Evolutionary conservation across 2,888 invertebrate genomes (phyloP).

Genomic region (Dichetophora obliterata): DNA sequence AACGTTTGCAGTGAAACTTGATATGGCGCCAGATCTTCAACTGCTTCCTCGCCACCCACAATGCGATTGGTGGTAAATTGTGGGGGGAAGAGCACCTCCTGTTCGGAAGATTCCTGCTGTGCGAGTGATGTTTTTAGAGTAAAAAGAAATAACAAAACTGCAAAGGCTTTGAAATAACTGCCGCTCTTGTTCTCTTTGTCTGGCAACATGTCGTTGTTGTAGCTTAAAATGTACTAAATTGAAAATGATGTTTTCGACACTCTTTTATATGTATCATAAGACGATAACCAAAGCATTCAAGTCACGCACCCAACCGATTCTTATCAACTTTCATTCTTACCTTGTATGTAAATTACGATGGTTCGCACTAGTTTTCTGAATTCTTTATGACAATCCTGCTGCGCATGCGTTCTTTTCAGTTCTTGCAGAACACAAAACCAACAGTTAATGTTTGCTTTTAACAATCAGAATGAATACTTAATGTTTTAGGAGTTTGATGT

Average conservation of each 20-base stretch:
- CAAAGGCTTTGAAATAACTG: neutral
- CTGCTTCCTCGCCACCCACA: constrained; percentile 63
- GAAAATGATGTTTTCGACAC: neutral
- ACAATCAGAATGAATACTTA: neutral
- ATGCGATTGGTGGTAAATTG: constrained; percentile 58
- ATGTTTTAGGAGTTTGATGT: neutral
- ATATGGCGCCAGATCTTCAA: constrained; percentile 63
- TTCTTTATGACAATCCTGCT: constrained; percentile 9
- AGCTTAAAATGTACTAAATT: neutral
- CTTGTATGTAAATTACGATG: neutral
- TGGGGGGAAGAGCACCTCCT: constrained; percentile 56
- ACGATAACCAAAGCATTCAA: neutral
- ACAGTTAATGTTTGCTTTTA: neutral
- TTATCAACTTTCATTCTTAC: neutral
- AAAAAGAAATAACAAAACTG: constrained; percentile 15
- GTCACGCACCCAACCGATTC: constrained; percentile 1
- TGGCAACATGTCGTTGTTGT: neutral
- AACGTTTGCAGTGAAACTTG: constrained; percentile 65
- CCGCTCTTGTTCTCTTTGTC: neutral
- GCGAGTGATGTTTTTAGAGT: neutral
- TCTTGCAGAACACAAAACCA: neutral
- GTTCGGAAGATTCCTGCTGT: neutral
- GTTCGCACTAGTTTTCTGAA: neutral
- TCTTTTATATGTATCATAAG: constrained; percentile 6
- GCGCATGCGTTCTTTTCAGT: neutral